Evolutionary conservation across 2,113 vertebrate species (phyloP), one percentile per base, ranked within the genome.

Genomic region (Esox niger): DNA sequence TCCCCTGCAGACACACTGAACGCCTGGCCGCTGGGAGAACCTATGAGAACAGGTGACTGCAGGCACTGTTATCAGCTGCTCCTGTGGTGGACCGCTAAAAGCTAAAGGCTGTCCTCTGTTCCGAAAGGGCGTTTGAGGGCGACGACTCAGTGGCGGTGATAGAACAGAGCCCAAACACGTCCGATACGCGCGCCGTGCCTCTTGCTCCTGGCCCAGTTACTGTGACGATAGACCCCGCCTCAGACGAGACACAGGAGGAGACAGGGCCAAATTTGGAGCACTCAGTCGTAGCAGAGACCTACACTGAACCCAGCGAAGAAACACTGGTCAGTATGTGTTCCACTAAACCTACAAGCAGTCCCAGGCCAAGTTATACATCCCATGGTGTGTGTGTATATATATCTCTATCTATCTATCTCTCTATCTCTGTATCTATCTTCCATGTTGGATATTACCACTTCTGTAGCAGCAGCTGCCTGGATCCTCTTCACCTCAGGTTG

Each of bases 1-100:
- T 84, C 23, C 88, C 86, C 13, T 47, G 75, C 46, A 80, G 87
- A 66, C 84, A 86, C 1, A 62, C 77, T 20, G 88, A 88, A 47
- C 68, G 63, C 4, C 79, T 81, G 33, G 73, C 80, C 9, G 76
- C 81, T 47, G 85, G 87, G 62, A 81, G 73, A 17, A 91, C 88
- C 0, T 91, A 93, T 25, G 92, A 92, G 74, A 94, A 94, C 88
- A 90, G 87, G 92, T 92, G 64, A 64, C 49, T 66, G 10, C 31
- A 62, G 1, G 46, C 35, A 21, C 23, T 57, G 46, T 52, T 56
- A n/a, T n/a, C n/a, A n/a, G 15, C 25, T 35, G 2, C 38, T 55
- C 20, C 21, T 21, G 47, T 52, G 47, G 20, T 4, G 38, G 38
- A 4, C 17, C n/a, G 20, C 7, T 21, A 23, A 52, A 21, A n/a